Conservation (phyloP, 2,113 vertebrate species). For the Pantherophis guttatus region DNA sequence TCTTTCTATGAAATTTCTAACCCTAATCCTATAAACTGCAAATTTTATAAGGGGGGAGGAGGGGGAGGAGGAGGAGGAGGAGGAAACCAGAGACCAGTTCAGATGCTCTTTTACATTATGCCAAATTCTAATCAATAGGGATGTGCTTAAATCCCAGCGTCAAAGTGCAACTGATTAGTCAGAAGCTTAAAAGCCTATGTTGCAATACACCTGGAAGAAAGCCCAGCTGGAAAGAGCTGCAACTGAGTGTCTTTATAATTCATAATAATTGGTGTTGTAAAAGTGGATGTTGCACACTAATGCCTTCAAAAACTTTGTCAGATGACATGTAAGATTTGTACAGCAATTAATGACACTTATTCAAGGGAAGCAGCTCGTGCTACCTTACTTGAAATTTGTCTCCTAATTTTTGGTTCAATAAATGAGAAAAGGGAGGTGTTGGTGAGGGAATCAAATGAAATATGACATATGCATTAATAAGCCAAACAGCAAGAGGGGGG, state of each 20-base stretch:
- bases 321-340: background rate
- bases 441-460: background rate
- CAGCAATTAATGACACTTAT: constrained; percentile 7
- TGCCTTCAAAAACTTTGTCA: constrained; percentile 1
- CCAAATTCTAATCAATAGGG: background rate
- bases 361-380: background rate
- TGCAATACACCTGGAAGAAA: constrained; percentile 23
- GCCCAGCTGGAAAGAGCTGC: background rate
- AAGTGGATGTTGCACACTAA: background rate
- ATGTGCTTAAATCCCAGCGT: background rate
- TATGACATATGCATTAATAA: background rate
- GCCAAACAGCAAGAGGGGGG: background rate
- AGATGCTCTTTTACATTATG: background rate
- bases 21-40: background rate
- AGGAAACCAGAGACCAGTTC: background rate
- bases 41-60: background rate
- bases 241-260: background rate
- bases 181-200: background rate
- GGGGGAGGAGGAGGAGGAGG: background rate
- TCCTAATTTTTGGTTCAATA: constrained; percentile 27
- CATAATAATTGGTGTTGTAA: background rate
- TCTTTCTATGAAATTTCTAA: background rate
- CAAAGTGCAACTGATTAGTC: background rate
- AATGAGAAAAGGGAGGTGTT: constrained; percentile 14
- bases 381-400: background rate